Evolutionary conservation across 2,888 invertebrate genomes (phyloP), one percentile per base, ranked within the genome.

Genomic region (Hesperia comma): DNA sequence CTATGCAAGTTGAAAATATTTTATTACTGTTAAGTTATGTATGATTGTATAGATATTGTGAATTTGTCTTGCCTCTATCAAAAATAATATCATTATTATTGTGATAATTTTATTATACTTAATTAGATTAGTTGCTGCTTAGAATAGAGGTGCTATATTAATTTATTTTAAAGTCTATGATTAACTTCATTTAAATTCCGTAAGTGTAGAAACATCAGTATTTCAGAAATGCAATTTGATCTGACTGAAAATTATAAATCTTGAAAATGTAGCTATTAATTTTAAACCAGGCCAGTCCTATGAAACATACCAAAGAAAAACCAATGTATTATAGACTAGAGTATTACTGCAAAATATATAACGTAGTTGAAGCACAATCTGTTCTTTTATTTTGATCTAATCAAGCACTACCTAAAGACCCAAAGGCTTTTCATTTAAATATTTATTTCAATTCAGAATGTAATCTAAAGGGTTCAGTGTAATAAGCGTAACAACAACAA

Each of bases 271-370:
- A 40, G n/a, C 51, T 37, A 32, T 41, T 8, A 61, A 33, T 37
- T 37, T 41, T 46, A 32, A 60, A 49, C 3, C 32, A 61, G n/a
- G 17, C 54, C 49, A 43, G 57, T 63, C 49, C 55, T 49, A 10
- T 15, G 21, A n/a, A 49, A 55, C n/a, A 12, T 68, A 68, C 64
- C 64, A 68, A 68, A 64, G 68, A 68, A 6, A 37, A 53, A 63
- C 63, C 64, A 64, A 64, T 61, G 68, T 61, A 68, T 61, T 41
- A 56, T 64, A 64, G 56, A 53, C 26, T 61, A 46, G 57, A 55
- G 55, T 67, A 67, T 40, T 37, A 53, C 37, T 41, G 33, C 54
- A 58, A 61, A 49, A 57, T 49, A 58, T 60, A 62, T 60, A 58
- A 58, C 46, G 62, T 68, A 63, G 58, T 68, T 62, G 49, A 63